Percentiles rank a stretch among this genome's conserved stretches.
These are phyloP conservation scores for Yoshiicerus persimilis DNA, from an alignment of 1,140 invertebrate genomes.

Conservation along the genomic window DNA sequence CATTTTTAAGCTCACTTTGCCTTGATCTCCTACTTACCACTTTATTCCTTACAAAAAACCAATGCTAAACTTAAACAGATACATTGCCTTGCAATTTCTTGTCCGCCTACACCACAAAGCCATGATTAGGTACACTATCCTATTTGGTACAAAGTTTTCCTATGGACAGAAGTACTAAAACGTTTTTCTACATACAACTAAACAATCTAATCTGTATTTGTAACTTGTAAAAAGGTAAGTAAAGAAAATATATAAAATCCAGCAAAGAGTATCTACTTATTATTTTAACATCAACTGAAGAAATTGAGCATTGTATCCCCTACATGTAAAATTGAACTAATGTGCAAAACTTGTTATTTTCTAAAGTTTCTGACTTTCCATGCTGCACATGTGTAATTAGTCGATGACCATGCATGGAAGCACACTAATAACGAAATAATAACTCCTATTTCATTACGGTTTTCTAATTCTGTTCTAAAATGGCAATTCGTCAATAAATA, in stretches of 20 bases:
- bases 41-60: neutral
- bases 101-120: neutral
- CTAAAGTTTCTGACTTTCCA: neutral
- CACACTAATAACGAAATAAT: neutral
- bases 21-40: constrained; percentile 10
- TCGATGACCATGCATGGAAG: neutral
- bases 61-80: neutral
- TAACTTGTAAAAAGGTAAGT: too few species aligned
- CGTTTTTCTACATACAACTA: neutral
- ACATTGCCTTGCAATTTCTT: neutral
- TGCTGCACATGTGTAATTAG: neutral
- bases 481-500: too few species aligned
- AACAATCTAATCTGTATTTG: neutral
- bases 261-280: too few species aligned
- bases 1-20: neutral
- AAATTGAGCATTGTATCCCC: neutral
- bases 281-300: too few species aligned
- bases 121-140: neutral
- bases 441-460: too few species aligned
- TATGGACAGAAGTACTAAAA: neutral
- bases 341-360: neutral
- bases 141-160: neutral
- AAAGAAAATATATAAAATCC: too few species aligned
- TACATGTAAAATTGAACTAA: neutral
- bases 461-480: too few species aligned